Evolutionary conservation across 2,888 invertebrate genomes (phyloP).

Genomic region (Phengaris arion): DNA sequence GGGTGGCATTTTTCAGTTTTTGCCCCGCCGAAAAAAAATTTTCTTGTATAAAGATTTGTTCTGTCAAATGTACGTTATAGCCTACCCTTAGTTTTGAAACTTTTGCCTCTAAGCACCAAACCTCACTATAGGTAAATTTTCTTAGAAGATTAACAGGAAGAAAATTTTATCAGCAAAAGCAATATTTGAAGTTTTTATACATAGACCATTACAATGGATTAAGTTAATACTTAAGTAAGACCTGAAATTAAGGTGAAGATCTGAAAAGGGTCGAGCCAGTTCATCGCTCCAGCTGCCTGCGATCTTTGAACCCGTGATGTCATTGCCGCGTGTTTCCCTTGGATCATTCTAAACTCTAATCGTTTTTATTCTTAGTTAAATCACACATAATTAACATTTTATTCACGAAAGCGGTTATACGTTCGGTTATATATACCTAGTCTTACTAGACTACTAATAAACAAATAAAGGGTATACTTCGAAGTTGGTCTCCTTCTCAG

Average conservation of each 20-base stretch:
- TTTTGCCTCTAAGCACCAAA: no score
- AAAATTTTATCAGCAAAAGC: neutral
- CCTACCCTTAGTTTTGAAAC: no score
- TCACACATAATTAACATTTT: constrained; percentile 7
- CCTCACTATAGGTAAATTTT: no score
- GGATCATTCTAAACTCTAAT: neutral
- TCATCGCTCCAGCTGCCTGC: constrained; percentile 19
- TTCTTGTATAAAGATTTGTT: no score
- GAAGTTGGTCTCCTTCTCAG: no score
- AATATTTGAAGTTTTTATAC: neutral
- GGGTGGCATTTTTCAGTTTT: no score
- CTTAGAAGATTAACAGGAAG: neutral
- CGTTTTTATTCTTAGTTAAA: neutral
- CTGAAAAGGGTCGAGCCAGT: constrained; percentile 21
- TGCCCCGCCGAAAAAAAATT: no score
- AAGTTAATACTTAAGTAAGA: neutral
- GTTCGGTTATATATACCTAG: no score
- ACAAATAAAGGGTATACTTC: no score
- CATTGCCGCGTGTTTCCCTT: neutral
- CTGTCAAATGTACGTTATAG: no score
- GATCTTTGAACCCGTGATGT: constrained; percentile 22
- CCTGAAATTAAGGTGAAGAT: constrained; percentile 19
- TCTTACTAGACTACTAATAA: no score
- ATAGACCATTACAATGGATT: neutral
- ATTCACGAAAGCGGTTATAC: neutral